These are phyloP conservation scores for Temnothorax ravouxi DNA, from an alignment of 2,888 invertebrate species.

Conservation along the genomic window DNA sequence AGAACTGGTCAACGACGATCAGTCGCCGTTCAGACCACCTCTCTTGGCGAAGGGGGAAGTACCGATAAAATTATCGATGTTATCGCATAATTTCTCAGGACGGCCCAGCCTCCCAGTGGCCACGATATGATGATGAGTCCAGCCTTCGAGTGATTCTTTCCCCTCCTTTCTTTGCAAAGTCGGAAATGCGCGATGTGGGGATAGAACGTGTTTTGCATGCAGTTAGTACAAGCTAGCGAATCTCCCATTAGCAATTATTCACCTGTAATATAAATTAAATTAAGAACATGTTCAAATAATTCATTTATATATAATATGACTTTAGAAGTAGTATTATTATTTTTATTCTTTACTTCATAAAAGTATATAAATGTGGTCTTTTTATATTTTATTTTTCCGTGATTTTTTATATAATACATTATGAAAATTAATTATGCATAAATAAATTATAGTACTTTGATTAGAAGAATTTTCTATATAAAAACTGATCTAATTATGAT, in stretches of 20 bases:
- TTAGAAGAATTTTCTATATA: not conserved
- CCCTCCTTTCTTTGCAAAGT: conserved; percentile 46
- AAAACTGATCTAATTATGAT: not conserved
- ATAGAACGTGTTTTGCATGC: not conserved
- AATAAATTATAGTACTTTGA: not conserved
- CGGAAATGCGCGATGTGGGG: conserved; percentile 22
- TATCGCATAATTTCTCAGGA: conserved; percentile 70
- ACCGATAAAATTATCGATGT: conserved; percentile 67
- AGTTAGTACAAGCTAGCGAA: not conserved
- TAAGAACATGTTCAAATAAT: not conserved
- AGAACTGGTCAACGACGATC: conserved; percentile 37
- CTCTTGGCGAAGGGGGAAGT: conserved; percentile 63
- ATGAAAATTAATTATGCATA: not conserved
- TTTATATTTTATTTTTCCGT: not conserved
- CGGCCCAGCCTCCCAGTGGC: conserved; percentile 67
- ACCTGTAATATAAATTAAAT: conserved; percentile 5
- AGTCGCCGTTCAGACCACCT: conserved; percentile 56
- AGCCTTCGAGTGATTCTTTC: conserved; percentile 47
- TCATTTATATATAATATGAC: not conserved
- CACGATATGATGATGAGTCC: conserved; percentile 70
- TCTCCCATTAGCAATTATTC: conserved; percentile 18
- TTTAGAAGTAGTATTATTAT: not conserved
- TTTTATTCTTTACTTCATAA: not conserved
- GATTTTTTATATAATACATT: not conserved
- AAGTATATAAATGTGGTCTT: not conserved